These are phyloP conservation scores for Ormyrus labotus DNA, from an alignment of 2,888 invertebrate species.

Conservation along the genomic window DNA sequence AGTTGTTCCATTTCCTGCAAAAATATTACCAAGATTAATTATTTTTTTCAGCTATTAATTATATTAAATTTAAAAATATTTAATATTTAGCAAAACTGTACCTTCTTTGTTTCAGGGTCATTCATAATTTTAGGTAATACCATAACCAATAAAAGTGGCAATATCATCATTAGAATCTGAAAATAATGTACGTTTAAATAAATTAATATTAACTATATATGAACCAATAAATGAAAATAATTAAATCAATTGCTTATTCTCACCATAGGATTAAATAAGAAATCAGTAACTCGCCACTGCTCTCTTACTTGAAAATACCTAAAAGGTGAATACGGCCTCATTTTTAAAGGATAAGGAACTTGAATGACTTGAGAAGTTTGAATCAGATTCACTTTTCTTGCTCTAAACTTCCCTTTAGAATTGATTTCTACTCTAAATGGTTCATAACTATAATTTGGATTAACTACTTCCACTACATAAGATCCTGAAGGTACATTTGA, in stretches of 20 bases:
- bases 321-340: constrained; percentile 88
- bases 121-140: constrained; percentile 97
- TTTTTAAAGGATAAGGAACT: constrained; percentile 93
- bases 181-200: constrained; percentile 51
- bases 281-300: constrained; percentile 97
- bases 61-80: constrained; percentile 14
- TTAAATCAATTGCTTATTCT: constrained; percentile 61
- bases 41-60: constrained; percentile 10
- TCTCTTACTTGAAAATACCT: constrained; percentile 95
- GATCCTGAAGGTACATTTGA: constrained; percentile 94
- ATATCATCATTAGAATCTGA: constrained; percentile 94
- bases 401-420: constrained; percentile 96
- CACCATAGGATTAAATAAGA: constrained; percentile 96
- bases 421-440: constrained; percentile 97
- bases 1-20: constrained; percentile 90
- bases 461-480: constrained; percentile 93
- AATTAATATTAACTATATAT: background rate
- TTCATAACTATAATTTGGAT: constrained; percentile 95
- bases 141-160: constrained; percentile 93
- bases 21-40: constrained; percentile 28
- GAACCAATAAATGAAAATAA: constrained; percentile 5
- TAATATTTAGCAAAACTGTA: constrained; percentile 62
- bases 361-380: constrained; percentile 94
- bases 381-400: constrained; percentile 94
- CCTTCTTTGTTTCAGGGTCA: constrained; percentile 97